Percentiles rank a stretch among this genome's conserved stretches.
Evolutionary conservation across 2,113 vertebrate species (phyloP).

Genomic region (Psilopogon haemacephalus): DNA sequence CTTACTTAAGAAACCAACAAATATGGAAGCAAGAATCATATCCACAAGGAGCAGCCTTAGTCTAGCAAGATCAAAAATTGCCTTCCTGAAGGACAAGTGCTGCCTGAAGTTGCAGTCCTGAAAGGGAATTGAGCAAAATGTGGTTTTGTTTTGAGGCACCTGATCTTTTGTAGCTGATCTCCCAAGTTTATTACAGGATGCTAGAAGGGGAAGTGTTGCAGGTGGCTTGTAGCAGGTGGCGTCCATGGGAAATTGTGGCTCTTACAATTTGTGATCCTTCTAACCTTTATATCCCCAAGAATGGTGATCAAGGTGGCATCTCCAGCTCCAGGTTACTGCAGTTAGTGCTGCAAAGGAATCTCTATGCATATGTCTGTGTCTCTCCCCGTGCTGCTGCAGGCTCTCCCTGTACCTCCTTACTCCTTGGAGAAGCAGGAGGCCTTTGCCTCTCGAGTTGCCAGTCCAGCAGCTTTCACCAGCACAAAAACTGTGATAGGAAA

Average conservation of each 20-base stretch:
- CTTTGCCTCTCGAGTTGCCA: neutral
- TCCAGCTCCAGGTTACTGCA: neutral
- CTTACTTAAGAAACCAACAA: constrained; percentile 70
- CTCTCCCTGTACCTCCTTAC: neutral
- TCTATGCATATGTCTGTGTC: neutral
- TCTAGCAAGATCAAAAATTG: neutral
- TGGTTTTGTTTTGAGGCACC: neutral
- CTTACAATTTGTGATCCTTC: neutral
- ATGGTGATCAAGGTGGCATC: neutral
- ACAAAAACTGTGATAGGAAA: neutral
- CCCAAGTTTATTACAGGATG: neutral
- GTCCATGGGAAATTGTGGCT: neutral
- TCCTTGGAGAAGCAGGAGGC: neutral
- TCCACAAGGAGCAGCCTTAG: constrained; percentile 16
- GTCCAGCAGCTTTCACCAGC: neutral
- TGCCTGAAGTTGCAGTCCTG: neutral
- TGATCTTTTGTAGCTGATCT: neutral
- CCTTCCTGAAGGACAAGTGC: neutral
- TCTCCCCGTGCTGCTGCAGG: neutral
- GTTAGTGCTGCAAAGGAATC: neutral
- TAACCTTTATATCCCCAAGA: neutral
- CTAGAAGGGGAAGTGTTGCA: neutral
- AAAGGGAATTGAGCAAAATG: neutral
- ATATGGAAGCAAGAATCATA: constrained; percentile 10
- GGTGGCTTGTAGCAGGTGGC: neutral